Percentiles rank a stretch among this genome's conserved stretches.
Conservation (phyloP, 1,140 invertebrate species). For the Caenorhabditis briggsae region DNA sequence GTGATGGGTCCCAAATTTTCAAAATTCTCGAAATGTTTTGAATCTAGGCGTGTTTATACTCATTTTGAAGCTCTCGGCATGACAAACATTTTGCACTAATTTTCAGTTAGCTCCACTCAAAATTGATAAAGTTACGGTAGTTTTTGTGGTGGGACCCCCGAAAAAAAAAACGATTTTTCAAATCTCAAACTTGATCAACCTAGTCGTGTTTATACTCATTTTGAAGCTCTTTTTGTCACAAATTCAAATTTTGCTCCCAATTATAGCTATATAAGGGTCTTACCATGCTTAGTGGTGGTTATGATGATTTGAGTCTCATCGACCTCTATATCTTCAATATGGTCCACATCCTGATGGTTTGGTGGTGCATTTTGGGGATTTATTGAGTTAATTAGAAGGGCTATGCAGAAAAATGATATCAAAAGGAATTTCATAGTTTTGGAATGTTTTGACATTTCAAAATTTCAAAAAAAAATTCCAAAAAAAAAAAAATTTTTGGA, state of each 20-base stretch:
- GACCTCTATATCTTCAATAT: slow-evolving; percentile 73
- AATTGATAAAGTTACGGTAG: neutral
- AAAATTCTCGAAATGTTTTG: too few relatives aligned
- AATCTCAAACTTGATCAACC: neutral
- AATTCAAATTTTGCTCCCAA: neutral
- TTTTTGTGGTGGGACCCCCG: too few relatives aligned
- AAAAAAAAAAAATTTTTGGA: neutral
- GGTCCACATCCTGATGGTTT: slow-evolving; percentile 50
- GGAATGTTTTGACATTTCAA: neutral
- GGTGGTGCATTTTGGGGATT: neutral
- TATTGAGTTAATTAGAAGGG: neutral
- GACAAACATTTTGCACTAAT: too few relatives aligned
- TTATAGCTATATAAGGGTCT: neutral
- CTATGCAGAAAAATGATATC: neutral
- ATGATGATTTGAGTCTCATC: slow-evolving; percentile 70
- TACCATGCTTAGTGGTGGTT: slow-evolving; percentile 69
- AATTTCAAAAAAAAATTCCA: neutral
- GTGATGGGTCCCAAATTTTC: too few relatives aligned
- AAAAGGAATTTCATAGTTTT: slow-evolving; percentile 7
- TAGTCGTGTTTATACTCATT: neutral
- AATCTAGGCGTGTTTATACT: neutral
- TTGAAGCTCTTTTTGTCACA: neutral
- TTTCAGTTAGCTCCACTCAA: too few relatives aligned
- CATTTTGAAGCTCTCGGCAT: neutral
- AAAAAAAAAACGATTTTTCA: too few relatives aligned